These are phyloP conservation scores for Thera britannica DNA, from an alignment of 2,888 invertebrate species.

Conservation along the genomic window DNA sequence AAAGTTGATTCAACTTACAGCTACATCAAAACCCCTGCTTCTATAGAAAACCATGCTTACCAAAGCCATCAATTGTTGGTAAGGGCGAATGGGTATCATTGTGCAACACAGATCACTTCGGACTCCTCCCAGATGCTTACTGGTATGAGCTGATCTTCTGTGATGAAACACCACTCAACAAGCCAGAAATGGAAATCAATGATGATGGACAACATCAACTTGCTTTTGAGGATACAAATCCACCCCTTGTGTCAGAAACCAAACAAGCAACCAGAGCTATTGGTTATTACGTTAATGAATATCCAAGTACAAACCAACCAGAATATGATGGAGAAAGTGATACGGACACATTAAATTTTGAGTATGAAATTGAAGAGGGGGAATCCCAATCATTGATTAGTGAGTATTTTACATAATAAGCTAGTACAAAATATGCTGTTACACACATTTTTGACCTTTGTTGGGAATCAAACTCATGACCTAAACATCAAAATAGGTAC, in stretches of 20 bases:
- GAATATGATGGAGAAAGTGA: conserved; percentile 8
- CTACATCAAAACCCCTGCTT: conserved; percentile 84
- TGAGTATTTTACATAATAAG: conserved; percentile 40
- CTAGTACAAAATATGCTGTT: too few relatives aligned
- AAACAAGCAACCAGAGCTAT: not conserved
- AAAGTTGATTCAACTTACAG: conserved; percentile 55
- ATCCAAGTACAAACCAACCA: not conserved
- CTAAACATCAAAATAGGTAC: too few relatives aligned
- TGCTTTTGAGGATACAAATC: not conserved
- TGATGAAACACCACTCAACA: not conserved
- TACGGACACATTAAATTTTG: conserved; percentile 1
- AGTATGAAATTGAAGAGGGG: conserved; percentile 21
- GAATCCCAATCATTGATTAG: conserved; percentile 56
- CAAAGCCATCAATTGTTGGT: conserved; percentile 59
- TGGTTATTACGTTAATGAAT: not conserved
- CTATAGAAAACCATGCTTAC: conserved; percentile 57
- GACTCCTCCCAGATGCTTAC: conserved; percentile 75
- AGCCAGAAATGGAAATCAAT: not conserved
- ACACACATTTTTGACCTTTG: too few relatives aligned
- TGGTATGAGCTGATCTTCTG: conserved; percentile 74
- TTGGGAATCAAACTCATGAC: too few relatives aligned
- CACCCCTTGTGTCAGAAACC: not conserved
- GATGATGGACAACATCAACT: not conserved
- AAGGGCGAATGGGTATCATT: conserved; percentile 61
- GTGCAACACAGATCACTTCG: conserved; percentile 79